A percentile compares a stretch with the other conserved stretches of the same genome.
These are phyloP conservation scores for Ostrea denselamellosa DNA, from an alignment of 1,140 invertebrate genomes.

Conservation along the genomic window DNA sequence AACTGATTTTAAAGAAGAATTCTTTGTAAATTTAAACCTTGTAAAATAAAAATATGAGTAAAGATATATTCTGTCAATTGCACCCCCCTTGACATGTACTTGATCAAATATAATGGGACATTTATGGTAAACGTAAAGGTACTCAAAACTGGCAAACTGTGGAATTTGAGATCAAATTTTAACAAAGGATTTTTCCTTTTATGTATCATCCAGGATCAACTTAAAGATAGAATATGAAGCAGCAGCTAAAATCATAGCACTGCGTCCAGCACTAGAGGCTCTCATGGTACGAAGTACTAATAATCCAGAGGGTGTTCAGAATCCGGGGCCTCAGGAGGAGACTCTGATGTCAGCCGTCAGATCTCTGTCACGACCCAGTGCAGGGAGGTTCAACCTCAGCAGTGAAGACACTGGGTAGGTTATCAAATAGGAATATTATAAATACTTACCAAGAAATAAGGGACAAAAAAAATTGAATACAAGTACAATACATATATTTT, in stretches of 20 bases:
- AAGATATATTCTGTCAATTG: neutral
- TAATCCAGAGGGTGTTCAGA: constrained; percentile 84
- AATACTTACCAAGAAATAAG: no score
- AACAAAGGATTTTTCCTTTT: no score
- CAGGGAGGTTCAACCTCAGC: constrained; percentile 59
- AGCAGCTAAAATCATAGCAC: constrained; percentile 89
- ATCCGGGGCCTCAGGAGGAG: constrained; percentile 69
- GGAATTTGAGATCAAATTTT: no score
- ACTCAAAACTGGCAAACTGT: no score
- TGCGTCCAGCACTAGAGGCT: constrained; percentile 92
- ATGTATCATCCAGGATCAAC: constrained; percentile 85
- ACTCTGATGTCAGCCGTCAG: constrained; percentile 71
- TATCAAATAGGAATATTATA: neutral
- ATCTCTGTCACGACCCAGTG: constrained; percentile 69
- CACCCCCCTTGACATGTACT: neutral
- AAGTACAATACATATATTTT: no score
- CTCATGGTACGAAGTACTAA: constrained; percentile 88
- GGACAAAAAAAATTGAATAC: no score
- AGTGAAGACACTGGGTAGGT: neutral
- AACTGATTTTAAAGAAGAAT: neutral
- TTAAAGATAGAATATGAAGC: constrained; percentile 88
- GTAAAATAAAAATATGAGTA: neutral
- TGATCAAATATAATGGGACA: neutral
- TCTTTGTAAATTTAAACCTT: neutral
- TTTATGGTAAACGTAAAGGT: no score